Evolutionary conservation across 1,140 invertebrate genomes (phyloP).

Genomic region (Araneus ventricosus): DNA sequence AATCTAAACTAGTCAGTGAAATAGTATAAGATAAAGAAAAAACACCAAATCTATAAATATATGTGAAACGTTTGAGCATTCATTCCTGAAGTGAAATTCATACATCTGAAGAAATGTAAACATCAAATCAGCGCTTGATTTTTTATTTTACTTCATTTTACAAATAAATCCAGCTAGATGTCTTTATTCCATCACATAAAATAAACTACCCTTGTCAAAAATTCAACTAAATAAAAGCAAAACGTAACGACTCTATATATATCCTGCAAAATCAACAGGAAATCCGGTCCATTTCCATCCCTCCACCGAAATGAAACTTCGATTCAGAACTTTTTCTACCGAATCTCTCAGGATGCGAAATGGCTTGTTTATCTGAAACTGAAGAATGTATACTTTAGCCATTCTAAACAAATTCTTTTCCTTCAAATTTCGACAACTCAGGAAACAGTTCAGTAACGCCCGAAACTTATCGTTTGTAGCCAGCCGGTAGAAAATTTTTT

Average conservation of each 20-base stretch:
- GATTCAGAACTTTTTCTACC: not conserved
- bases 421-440: slow-evolving; percentile 25
- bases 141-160: too few species aligned
- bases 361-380: slow-evolving; percentile 52
- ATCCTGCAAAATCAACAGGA: slow-evolving; percentile 25
- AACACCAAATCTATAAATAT: too few species aligned
- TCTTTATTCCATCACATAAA: slow-evolving; percentile 13
- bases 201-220: slow-evolving; percentile 1
- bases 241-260: not conserved
- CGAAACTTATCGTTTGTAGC: slow-evolving; percentile 52
- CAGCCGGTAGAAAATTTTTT: slow-evolving; percentile 30
- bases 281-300: not conserved
- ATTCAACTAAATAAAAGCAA: not conserved
- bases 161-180: not conserved
- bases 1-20: too few species aligned
- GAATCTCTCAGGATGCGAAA: slow-evolving; percentile 36
- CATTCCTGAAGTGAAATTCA: too few species aligned
- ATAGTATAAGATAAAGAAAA: too few species aligned
- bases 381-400: slow-evolving; percentile 44
- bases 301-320: not conserved
- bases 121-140: not conserved
- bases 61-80: too few species aligned
- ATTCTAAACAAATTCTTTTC: slow-evolving; percentile 13
- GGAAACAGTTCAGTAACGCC: slow-evolving; percentile 26
- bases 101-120: not conserved